Evolutionary conservation across 1,140 invertebrate genomes (phyloP).

Genomic region (Drosophila melanica): DNA sequence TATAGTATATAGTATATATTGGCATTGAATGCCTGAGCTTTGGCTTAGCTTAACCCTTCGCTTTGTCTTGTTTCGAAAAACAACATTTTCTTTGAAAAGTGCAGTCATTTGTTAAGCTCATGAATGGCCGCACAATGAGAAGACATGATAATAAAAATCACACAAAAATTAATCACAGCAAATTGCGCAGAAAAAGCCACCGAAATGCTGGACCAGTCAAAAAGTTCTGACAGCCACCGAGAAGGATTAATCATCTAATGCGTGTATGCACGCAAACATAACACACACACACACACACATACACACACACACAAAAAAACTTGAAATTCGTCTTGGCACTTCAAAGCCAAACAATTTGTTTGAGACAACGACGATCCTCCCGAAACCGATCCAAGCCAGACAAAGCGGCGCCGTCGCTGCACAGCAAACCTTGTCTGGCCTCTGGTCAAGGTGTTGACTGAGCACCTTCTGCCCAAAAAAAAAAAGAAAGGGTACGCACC

Average conservation of each 20-base stretch:
- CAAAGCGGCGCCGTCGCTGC: slow-evolving; percentile 5
- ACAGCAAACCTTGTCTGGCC: slow-evolving; percentile 15
- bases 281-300: no score
- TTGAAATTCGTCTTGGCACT: slow-evolving; percentile 80
- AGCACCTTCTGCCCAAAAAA: slow-evolving; percentile 17
- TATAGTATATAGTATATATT: no score
- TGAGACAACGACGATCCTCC: slow-evolving; percentile 22
- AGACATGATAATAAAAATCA: slow-evolving; percentile 49
- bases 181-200: slow-evolving; percentile 77
- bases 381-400: slow-evolving; percentile 3
- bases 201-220: slow-evolving; percentile 47
- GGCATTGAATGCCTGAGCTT: background rate
- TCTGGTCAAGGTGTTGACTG: slow-evolving; percentile 79
- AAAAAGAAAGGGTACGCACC: slow-evolving; percentile 47
- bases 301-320: no score
- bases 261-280: slow-evolving; percentile 11
- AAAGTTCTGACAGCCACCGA: slow-evolving; percentile 53
- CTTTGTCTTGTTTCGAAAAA: background rate
- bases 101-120: slow-evolving; percentile 60
- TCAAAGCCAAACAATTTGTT: slow-evolving; percentile 48
- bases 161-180: slow-evolving; percentile 77
- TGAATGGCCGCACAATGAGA: slow-evolving; percentile 52
- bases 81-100: slow-evolving; percentile 12
- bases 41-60: slow-evolving; percentile 16
- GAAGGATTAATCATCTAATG: slow-evolving; percentile 75